Percentiles rank a stretch among this genome's conserved stretches.
phyloP scores from a whole-genome alignment of 2,113 vertebrate genomes.

The Ahaetulla prasina region DNA sequence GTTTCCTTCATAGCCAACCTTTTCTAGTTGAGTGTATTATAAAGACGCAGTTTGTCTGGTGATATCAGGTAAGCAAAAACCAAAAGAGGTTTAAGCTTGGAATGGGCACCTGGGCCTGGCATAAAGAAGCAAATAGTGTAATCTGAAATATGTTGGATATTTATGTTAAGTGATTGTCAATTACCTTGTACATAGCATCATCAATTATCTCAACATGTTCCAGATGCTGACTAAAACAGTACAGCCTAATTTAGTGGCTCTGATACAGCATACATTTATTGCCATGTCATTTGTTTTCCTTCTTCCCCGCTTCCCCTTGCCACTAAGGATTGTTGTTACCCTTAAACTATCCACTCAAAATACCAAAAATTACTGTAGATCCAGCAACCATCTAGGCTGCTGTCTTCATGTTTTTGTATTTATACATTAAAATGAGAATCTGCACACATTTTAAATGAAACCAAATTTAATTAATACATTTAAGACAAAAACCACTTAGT shows the following conservation, averaged over 20 bases:
- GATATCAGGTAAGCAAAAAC: not conserved
- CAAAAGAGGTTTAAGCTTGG: not conserved
- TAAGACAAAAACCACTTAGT: slow-evolving; percentile 39
- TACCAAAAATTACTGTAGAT: not conserved
- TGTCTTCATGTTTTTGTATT: not conserved
- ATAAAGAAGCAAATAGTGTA: not conserved
- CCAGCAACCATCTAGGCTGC: not conserved
- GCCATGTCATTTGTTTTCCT: not conserved
- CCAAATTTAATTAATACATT: slow-evolving; percentile 46
- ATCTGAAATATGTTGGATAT: not conserved
- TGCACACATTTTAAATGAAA: slow-evolving; percentile 31
- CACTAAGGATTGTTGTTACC: not conserved
- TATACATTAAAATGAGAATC: not conserved
- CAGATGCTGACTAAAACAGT: not conserved
- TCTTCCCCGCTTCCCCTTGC: not conserved
- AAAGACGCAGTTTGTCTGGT: not conserved
- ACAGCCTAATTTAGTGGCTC: not conserved
- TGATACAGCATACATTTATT: not conserved
- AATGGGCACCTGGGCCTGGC: not conserved
- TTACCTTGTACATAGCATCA: not conserved
- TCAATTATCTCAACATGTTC: not conserved
- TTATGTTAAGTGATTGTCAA: not conserved
- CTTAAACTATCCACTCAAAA: not conserved
- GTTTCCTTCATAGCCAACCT: not conserved
- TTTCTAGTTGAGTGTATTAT: not conserved